phyloP scores from a whole-genome alignment of 2,888 invertebrate genomes.

The Rotaria socialis region DNA sequence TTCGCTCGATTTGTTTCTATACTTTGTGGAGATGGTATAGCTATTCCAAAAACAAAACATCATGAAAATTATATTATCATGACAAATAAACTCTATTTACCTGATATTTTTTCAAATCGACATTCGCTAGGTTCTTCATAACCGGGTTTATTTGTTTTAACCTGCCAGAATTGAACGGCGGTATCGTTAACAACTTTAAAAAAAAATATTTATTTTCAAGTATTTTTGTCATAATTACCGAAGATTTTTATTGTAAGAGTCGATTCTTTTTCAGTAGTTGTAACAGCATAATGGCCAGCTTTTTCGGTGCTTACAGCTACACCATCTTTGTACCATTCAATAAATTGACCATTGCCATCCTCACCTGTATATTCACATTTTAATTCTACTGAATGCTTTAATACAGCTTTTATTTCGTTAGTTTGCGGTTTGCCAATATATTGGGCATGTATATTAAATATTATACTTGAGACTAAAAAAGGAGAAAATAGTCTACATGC shows the following conservation, averaged over 20 bases:
- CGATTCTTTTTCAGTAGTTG: background rate
- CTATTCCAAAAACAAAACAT: background rate
- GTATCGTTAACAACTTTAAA: background rate
- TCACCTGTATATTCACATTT: background rate
- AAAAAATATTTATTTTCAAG: background rate
- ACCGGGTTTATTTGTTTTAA: background rate
- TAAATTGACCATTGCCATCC: background rate
- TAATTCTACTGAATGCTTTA: background rate
- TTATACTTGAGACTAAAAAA: background rate
- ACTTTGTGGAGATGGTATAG: background rate
- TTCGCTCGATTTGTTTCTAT: background rate
- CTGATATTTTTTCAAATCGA: background rate
- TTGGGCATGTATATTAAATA: background rate
- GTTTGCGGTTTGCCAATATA: background rate
- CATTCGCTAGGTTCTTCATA: background rate
- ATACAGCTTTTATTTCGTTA: background rate
- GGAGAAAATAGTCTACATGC: background rate
- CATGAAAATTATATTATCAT: background rate
- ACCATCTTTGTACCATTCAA: background rate
- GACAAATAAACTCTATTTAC: background rate
- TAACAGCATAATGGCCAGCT: background rate
- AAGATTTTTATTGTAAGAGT: background rate
- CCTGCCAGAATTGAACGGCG: background rate
- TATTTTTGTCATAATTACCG: background rate
- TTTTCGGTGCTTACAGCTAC: background rate